Conservation (phyloP, 2,888 invertebrate species). For the Deilephila porcellus region DNA sequence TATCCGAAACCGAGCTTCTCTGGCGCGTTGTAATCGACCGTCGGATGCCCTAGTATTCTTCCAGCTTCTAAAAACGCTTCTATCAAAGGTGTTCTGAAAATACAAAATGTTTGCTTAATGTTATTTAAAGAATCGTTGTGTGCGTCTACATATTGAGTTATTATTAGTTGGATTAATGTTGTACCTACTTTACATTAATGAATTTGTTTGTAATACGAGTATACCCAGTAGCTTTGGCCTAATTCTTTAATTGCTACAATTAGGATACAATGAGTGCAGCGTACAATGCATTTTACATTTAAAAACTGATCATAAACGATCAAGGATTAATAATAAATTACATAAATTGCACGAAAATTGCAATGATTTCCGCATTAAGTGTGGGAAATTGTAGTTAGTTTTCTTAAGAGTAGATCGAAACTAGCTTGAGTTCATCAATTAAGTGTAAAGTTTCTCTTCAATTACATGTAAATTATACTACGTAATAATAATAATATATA, state of each 20-base stretch:
- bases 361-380: neutral
- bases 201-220: no score
- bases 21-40: constrained; percentile 88
- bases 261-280: neutral
- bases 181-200: no score
- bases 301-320: neutral
- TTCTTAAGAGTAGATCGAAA: no score
- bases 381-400: neutral
- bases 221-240: neutral
- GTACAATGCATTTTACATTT: neutral
- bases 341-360: no score
- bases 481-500: no score
- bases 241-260: neutral
- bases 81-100: constrained; percentile 78
- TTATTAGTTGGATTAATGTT: no score
- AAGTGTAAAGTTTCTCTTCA: no score
- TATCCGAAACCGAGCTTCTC: constrained; percentile 84
- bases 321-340: neutral
- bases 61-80: constrained; percentile 87
- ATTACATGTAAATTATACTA: no score
- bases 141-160: neutral
- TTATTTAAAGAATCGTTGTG: neutral
- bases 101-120: neutral
- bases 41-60: constrained; percentile 85
- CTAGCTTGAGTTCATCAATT: no score